Evolutionary conservation across 2,888 invertebrate species (phyloP).

Genomic region (Ischnus inquisitorius): DNA sequence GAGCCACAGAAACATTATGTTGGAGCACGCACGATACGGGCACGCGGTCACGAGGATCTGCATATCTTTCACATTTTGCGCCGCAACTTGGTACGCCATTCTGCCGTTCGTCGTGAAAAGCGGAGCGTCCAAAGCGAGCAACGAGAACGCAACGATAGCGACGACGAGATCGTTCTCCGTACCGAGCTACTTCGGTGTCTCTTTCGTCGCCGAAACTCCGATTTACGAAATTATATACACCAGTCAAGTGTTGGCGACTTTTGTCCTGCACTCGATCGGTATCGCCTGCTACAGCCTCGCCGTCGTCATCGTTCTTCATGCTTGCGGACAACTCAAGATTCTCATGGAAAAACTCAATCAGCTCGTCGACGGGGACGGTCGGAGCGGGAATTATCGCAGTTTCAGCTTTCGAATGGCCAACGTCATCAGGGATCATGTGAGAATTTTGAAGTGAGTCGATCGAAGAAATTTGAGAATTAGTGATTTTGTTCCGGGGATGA

Average conservation of each 20-base stretch:
- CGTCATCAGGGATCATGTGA: conserved; percentile 74
- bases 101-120: conserved; percentile 48
- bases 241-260: conserved; percentile 74
- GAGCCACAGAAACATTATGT: conserved; percentile 70
- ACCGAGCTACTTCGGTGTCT: conserved; percentile 71
- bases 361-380: conserved; percentile 55
- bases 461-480: too few species aligned
- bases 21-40: conserved; percentile 70
- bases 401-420: conserved; percentile 60
- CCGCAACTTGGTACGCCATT: conserved; percentile 66
- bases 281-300: conserved; percentile 76
- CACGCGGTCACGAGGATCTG: conserved; percentile 70
- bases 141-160: conserved; percentile 50
- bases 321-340: conserved; percentile 78
- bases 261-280: conserved; percentile 76
- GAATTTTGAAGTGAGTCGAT: conserved; percentile 72
- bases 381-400: background rate
- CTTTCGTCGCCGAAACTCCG: conserved; percentile 71
- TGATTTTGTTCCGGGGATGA: too few species aligned
- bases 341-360: conserved; percentile 71
- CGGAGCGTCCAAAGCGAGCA: background rate
- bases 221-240: conserved; percentile 76
- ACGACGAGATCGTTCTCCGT: conserved; percentile 71
- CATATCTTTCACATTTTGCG: conserved; percentile 68
- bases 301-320: conserved; percentile 79